phyloP scores from a whole-genome alignment of 2,888 invertebrate species.

The Globia sparganii region DNA sequence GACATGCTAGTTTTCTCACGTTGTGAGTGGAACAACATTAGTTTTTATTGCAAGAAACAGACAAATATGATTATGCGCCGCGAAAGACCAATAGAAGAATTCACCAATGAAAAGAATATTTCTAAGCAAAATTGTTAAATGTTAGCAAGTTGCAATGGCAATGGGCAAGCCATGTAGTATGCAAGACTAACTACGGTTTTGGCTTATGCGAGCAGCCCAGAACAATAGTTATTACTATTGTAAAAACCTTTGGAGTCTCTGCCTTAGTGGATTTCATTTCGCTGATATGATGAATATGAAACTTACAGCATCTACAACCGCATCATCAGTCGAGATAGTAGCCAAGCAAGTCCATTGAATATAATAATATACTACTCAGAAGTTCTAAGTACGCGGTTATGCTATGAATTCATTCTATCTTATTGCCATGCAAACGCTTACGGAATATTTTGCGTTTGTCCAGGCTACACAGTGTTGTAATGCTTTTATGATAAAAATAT shows the following conservation, averaged over 20 bases:
- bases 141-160: neutral
- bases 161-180: neutral
- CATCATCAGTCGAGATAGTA: neutral
- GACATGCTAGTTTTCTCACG: neutral
- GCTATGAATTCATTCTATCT: neutral
- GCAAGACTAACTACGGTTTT: neutral
- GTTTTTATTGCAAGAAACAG: neutral
- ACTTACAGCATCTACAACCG: neutral
- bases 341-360: neutral
- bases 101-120: neutral
- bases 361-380: neutral
- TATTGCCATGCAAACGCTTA: neutral
- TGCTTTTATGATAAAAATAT: conserved; percentile 15
- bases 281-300: neutral
- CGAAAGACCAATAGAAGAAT: neutral
- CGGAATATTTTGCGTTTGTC: neutral
- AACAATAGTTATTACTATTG: neutral
- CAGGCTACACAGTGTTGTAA: neutral
- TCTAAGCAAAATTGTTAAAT: neutral
- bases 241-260: neutral
- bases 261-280: neutral
- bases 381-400: neutral
- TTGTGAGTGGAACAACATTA: conserved; percentile 83
- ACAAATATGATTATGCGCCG: neutral
- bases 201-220: neutral